Base-by-base conservation (phyloP, 2,888 invertebrate genomes). In the Nebria salina region DNA sequence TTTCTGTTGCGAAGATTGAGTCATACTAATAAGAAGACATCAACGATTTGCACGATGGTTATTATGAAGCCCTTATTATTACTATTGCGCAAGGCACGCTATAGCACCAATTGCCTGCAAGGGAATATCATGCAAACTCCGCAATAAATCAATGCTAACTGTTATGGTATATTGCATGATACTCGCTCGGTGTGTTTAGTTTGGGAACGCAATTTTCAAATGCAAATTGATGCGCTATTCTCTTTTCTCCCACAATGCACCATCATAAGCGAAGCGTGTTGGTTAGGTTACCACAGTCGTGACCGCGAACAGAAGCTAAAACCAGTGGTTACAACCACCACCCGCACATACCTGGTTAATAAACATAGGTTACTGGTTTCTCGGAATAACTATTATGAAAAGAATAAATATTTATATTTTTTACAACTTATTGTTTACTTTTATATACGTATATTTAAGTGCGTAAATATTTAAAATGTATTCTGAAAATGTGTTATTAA, bases 261-360 rank as follows among this genome's bases (percentile, higher is more conserved):
- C 2, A 54, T 54, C 54, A 54, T 54, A 54, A 54, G 54, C 54
- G 54, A 54, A 54, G 54, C 54, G 54, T 54, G 54, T 54, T 54
- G 54, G 54, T 54, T 54, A 54, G 43, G 43, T 43, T 43, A 43
- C 43, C 43, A 43, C 9, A 54, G 54, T 54, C 54, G 54, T 54
- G 54, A 54, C 54, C 54, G 54, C 54, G 7, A 54, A 54, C 54
- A 54, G 54, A 54, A 54, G 54, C 54, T 54, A 54, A 54, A 54
- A 54, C 54, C 54, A 54, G 54, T 54, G 54, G 54, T 54, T 54
- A 54, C 54, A 54, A 54, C 54, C 54, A 54, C 54, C 54, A 54
- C 54, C 54, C 54, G 54, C 54, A 54, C 54, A 54, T 54, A 54
- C 54, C 54, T 54, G 54, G 54, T 54, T 54, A 54, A 54, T 54